phyloP scores from a whole-genome alignment of 1,140 invertebrate species.

The Calycopis cecrops region DNA sequence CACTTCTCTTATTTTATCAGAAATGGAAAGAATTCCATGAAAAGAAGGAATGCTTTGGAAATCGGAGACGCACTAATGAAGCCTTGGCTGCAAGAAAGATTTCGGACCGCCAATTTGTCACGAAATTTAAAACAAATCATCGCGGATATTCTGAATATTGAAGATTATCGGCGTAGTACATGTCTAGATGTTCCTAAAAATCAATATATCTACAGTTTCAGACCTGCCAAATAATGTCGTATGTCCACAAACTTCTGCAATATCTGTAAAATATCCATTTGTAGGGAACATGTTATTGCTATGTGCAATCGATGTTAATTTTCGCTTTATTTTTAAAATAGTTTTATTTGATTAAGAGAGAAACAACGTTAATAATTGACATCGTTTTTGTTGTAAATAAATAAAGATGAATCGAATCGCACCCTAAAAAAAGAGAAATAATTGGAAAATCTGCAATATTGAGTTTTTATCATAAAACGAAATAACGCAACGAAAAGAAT shows the following conservation, averaged over 20 bases:
- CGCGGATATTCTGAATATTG: not conserved
- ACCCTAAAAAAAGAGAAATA: too few relatives aligned
- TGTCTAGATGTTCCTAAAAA: not conserved
- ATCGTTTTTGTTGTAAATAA: not conserved
- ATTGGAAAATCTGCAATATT: too few relatives aligned
- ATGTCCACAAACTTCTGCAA: not conserved
- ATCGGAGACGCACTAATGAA: not conserved
- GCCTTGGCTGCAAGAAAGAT: slow-evolving; percentile 3
- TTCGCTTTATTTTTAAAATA: not conserved
- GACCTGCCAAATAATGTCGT: slow-evolving; percentile 2
- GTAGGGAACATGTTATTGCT: too few relatives aligned
- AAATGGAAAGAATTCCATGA: not conserved
- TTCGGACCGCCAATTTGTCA: not conserved
- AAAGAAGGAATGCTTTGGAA: slow-evolving; percentile 1
- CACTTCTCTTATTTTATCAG: not conserved
- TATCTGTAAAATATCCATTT: not conserved
- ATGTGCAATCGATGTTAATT: not conserved
- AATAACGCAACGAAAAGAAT: too few relatives aligned
- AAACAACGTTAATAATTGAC: not conserved
- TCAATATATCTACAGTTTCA: not conserved
- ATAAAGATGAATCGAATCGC: not conserved
- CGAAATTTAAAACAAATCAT: slow-evolving; percentile 5
- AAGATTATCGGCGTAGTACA: not conserved
- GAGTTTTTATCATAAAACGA: too few relatives aligned
- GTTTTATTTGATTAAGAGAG: not conserved